phyloP scores from a whole-genome alignment of 2,113 vertebrate species.

The Alethe diademata region DNA sequence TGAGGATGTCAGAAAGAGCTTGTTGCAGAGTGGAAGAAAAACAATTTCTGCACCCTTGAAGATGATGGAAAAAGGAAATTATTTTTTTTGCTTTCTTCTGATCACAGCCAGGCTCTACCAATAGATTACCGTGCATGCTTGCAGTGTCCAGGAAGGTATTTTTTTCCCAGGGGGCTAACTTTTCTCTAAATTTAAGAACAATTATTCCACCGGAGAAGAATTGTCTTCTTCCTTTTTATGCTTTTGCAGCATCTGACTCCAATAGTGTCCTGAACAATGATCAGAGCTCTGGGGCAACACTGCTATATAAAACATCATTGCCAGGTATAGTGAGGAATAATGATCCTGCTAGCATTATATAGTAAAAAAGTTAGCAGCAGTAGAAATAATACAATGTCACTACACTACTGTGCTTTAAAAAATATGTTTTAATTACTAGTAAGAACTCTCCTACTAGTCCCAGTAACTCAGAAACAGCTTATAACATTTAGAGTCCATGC shows the following conservation, averaged over 20 bases:
- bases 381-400: neutral
- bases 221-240: neutral
- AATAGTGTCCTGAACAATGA: neutral
- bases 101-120: neutral
- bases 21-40: neutral
- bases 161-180: neutral
- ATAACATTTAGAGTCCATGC: neutral
- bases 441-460: neutral
- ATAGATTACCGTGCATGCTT: neutral
- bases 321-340: neutral
- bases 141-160: neutral
- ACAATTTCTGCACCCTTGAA: neutral
- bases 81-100: neutral
- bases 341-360: neutral
- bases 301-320: neutral
- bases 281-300: neutral
- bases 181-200: neutral
- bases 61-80: neutral
- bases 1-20: neutral
- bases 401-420: neutral
- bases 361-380: neutral
- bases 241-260: neutral
- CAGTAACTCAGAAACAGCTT: neutral
- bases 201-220: neutral
- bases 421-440: neutral